Evolutionary conservation across 1,140 invertebrate genomes (phyloP), one percentile per base, ranked within the genome.

Genomic region (Drosophila miranda): DNA sequence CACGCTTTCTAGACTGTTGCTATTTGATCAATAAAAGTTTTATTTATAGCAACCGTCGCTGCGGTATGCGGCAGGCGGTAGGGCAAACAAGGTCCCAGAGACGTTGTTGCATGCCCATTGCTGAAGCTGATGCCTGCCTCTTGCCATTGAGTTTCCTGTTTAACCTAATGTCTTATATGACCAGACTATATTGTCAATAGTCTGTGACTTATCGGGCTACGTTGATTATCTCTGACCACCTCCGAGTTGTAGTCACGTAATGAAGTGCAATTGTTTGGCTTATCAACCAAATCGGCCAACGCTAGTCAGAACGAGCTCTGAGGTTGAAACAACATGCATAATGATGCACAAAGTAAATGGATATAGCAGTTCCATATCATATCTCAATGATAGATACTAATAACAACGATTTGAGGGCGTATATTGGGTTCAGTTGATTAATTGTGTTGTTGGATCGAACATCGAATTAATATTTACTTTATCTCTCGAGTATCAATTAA

Each of bases 1-100:
- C 34, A 38, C 48, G 13, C 11, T 14, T 38, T 49, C 13, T 60
- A 66, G 60, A 74, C 66, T 67, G 66, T 80, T 75, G 77, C 71
- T 80, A 80, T 80, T 80, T 80, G 77, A 80, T 80, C 77, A 80
- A 80, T 80, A 80, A 71, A 66, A 38, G 60, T 60, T 63, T 48
- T 82, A 82, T 83, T 78, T 83, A 78, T 82, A 82, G 75, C 55
- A 55, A 68, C 64, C 26, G 19, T 19, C 45, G 21, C 13, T 30
- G n/a, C 45, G 52, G 42, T 48, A 51, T 51, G 49, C 61, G 68
- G 34, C 11, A 4, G 3, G 28, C 28, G 28, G 28, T 30, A 63
- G 23, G 23, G 23, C 23, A 23, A 23, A 23, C 23, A 23, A 23
- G 55, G 58, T 57, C 44, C 42, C 54, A 58, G 54, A 75, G 64